phyloP scores from a whole-genome alignment of 1,140 invertebrate species.

The Diabrotica virgifera region DNA sequence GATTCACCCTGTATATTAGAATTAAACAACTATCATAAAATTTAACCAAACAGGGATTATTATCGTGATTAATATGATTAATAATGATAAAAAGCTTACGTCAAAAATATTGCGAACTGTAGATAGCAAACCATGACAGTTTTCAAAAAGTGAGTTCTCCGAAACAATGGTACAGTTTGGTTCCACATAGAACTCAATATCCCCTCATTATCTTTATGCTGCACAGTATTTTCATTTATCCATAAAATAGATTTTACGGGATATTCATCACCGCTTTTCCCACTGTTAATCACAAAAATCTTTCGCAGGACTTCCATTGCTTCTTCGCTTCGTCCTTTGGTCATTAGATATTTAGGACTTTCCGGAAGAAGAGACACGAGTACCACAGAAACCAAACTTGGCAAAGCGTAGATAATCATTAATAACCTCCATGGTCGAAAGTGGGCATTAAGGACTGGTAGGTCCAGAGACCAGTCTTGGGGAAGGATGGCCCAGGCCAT shows the following conservation, averaged over 20 bases:
- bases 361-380: conserved; percentile 62
- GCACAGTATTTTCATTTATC: conserved; percentile 19
- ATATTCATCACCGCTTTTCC: conserved; percentile 59
- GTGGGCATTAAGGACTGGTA: conserved; percentile 32
- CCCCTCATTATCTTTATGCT: conserved; percentile 21
- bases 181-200: conserved; percentile 46
- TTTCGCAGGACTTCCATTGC: conserved; percentile 57
- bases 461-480: conserved; percentile 41
- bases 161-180: conserved; percentile 52
- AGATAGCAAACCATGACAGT: conserved; percentile 56
- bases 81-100: conserved; percentile 38
- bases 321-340: conserved; percentile 58
- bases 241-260: conserved; percentile 51
- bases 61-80: no score
- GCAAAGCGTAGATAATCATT: conserved; percentile 47
- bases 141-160: conserved; percentile 51
- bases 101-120: conserved; percentile 55
- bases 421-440: conserved; percentile 65
- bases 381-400: conserved; percentile 54
- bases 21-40: no score
- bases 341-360: conserved; percentile 73
- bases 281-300: conserved; percentile 52
- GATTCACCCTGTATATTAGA: no score
- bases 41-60: no score
- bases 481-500: conserved; percentile 64